phyloP scores from a whole-genome alignment of 2,797 vertebrate species.

The Cossypha polioptera region DNA sequence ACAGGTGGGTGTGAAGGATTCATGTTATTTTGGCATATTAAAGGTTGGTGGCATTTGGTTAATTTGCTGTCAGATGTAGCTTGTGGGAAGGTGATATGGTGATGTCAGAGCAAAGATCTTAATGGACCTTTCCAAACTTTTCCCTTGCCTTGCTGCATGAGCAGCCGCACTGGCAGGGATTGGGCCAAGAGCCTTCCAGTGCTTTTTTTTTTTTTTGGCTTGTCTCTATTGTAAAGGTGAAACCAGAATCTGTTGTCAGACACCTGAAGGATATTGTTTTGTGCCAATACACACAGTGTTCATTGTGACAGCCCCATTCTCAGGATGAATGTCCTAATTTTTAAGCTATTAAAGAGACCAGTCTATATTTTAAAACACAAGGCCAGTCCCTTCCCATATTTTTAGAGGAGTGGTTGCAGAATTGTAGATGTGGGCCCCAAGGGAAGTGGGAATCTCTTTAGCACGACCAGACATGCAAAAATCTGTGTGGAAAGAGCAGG shows the following conservation, averaged over 20 bases:
- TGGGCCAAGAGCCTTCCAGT: neutral
- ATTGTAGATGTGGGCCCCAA: neutral
- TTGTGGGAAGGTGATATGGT: neutral
- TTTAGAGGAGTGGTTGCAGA: neutral
- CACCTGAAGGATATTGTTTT: neutral
- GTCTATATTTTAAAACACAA: neutral
- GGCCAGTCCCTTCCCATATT: neutral
- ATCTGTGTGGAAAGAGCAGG: neutral
- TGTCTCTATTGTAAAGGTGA: neutral
- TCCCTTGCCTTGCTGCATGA: neutral
- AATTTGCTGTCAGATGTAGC: neutral
- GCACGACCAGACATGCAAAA: neutral
- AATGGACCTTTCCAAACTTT: neutral
- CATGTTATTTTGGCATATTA: neutral
- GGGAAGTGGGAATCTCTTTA: neutral
- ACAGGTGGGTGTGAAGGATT: neutral
- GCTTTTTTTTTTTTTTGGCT: neutral
- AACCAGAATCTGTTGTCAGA: neutral
- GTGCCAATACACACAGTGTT: neutral
- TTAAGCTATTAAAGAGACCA: neutral
- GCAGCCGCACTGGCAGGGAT: neutral
- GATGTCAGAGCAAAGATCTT: neutral
- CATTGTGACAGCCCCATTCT: neutral
- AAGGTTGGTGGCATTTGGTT: neutral
- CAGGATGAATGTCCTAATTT: neutral